Percentiles rank a stretch among this genome's conserved stretches.
Evolutionary conservation across 2,888 invertebrate genomes (phyloP).

Genomic region (Malacosoma neustria): DNA sequence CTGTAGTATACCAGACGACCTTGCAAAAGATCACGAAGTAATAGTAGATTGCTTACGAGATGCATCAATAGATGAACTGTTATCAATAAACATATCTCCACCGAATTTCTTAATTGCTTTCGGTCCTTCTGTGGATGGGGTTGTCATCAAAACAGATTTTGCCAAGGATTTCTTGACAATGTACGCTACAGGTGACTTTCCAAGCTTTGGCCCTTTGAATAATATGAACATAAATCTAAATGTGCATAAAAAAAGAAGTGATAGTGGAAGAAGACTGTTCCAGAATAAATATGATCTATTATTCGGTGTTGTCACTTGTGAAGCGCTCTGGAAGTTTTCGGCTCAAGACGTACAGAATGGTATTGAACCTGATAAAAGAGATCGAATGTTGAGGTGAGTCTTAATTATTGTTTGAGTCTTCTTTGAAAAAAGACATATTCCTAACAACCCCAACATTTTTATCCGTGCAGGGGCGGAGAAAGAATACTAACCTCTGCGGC

Average conservation of each 20-base stretch:
- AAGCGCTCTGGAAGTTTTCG: constrained; percentile 94
- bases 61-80: constrained; percentile 81
- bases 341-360: constrained; percentile 88
- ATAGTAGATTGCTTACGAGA: constrained; percentile 90
- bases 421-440: no score
- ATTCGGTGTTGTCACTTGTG: constrained; percentile 93
- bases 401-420: no score
- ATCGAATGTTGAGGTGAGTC: constrained; percentile 81
- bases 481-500: no score
- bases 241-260: constrained; percentile 76
- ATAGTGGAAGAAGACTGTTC: constrained; percentile 74
- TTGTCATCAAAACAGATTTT: constrained; percentile 92
- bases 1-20: constrained; percentile 87
- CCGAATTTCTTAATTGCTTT: constrained; percentile 91
- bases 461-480: no score
- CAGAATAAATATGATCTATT: constrained; percentile 86
- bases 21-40: constrained; percentile 86
- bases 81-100: constrained; percentile 84
- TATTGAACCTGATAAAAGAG: constrained; percentile 90
- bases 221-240: constrained; percentile 69
- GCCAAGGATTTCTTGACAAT: constrained; percentile 85
- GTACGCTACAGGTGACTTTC: constrained; percentile 78
- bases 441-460: no score
- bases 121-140: constrained; percentile 95
- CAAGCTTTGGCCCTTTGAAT: constrained; percentile 75